Conservation (phyloP, 2,113 vertebrate species). For the Python bivittatus region DNA sequence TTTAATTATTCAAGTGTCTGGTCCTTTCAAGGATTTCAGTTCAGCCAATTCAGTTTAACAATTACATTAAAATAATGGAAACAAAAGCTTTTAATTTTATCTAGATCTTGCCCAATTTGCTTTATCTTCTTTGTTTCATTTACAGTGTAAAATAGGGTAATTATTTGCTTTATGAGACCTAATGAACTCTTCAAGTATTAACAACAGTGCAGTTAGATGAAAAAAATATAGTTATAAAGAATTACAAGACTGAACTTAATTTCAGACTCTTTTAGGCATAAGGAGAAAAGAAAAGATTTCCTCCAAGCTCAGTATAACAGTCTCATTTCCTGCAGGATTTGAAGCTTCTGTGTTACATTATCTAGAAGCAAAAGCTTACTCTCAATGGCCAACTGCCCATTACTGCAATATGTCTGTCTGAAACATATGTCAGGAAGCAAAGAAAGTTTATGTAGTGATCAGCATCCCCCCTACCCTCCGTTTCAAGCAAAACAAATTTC, state of each 20-base stretch:
- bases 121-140: constrained; percentile 32
- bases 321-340: constrained; percentile 37
- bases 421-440: constrained; percentile 45
- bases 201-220: not conserved
- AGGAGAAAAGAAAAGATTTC: constrained; percentile 39
- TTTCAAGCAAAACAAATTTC: constrained; percentile 52
- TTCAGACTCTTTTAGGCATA: constrained; percentile 28
- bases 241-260: not conserved
- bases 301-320: constrained; percentile 30
- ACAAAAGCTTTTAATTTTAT: not conserved
- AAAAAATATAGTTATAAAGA: constrained; percentile 8
- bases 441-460: not conserved
- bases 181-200: constrained; percentile 24
- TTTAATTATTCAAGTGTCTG: not conserved
- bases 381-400: constrained; percentile 15
- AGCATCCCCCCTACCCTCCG: not conserved
- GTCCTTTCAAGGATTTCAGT: not conserved
- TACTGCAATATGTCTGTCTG: constrained; percentile 33
- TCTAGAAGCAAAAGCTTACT: constrained; percentile 31
- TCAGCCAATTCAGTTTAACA: not conserved
- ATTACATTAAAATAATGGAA: not conserved
- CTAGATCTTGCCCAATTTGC: not conserved
- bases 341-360: constrained; percentile 39
- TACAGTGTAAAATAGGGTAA: not conserved
- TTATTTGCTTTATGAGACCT: constrained; percentile 25